Evolutionary conservation across 1,140 invertebrate species (phyloP), one percentile per base, ranked within the genome.

Genomic region (Pseudomyrmex cubaensis): DNA sequence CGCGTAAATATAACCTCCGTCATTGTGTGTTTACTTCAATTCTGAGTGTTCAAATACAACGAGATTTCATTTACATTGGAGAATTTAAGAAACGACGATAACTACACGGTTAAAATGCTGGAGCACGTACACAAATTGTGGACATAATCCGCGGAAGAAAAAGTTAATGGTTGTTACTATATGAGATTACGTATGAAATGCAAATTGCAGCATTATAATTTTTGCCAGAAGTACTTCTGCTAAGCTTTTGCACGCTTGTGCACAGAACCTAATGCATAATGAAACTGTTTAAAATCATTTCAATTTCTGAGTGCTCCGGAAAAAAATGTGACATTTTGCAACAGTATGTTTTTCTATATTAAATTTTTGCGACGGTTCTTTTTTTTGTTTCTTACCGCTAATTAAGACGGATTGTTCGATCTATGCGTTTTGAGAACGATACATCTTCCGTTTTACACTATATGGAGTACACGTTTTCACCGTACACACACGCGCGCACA

Each of bases 31-130:
- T 50, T 54, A 59, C 4, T 35, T 10, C 15, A 25, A 56, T 63
- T 63, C 75, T 48, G 22, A 20, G 22, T 20, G 61, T 54, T 22
- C 69, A 57, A 82, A 75, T n/a, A 63, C 57, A 78, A 69, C 20
- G 35, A 17, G 9, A 25, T 25, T 56, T 56, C 63, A 72, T 87
- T 84, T 76, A 85, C 66, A 73, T 61, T 22, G 59, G 44, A 8
- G 20, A 88, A 75, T 84, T 67, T 69, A 57, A 63, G 69, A 62
- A 78, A 85, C 62, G 50, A 63, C 69, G 69, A 82, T 66, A 63
- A 56, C 44, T 48, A 63, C 44, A 74, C 76, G 77, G 86, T 88
- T 83, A 83, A 83, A 88, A 88, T 80, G 74, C 74, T 62, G 76
- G 77, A n/a, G n/a, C 52, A 70, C 77, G 63, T 46, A 46, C 20